Conservation (phyloP, 2,888 invertebrate genomes). For the Octonoba sinensis region DNA sequence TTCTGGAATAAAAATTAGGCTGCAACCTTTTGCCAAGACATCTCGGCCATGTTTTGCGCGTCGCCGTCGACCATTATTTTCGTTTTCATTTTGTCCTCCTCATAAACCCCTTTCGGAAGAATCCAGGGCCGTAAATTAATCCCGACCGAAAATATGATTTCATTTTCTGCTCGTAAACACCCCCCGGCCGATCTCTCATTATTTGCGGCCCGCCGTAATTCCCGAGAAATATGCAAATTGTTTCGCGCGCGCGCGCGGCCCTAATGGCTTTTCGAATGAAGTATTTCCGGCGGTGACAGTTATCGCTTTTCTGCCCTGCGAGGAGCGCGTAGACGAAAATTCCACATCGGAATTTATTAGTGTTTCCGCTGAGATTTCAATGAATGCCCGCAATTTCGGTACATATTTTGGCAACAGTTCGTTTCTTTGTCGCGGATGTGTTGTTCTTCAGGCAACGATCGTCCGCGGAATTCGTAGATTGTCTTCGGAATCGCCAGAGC, state of each 20-base stretch:
- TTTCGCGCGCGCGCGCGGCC: constrained; percentile 27
- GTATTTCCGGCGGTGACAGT: constrained; percentile 44
- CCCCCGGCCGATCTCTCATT: constrained; percentile 29
- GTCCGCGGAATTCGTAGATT: too few relatives aligned
- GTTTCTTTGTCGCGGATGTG: neutral
- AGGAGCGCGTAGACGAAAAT: constrained; percentile 18
- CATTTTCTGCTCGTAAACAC: too few relatives aligned
- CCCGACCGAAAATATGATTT: too few relatives aligned
- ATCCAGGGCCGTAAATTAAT: too few relatives aligned
- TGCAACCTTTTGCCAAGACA: too few relatives aligned
- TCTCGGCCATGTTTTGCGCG: too few relatives aligned
- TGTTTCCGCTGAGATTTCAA: constrained; percentile 40
- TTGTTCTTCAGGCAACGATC: too few relatives aligned
- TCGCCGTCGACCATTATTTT: too few relatives aligned
- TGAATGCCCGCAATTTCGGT: constrained; percentile 28
- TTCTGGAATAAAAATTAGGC: too few relatives aligned
- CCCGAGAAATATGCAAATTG: constrained; percentile 57
- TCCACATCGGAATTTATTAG: constrained; percentile 47
- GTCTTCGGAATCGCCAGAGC: too few relatives aligned
- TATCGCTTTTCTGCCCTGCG: constrained; percentile 19
- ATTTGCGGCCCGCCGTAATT: constrained; percentile 28
- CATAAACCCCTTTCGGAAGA: too few relatives aligned
- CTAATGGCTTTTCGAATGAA: constrained; percentile 54
- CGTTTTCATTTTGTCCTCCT: too few relatives aligned
- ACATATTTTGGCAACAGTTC: constrained; percentile 21